phyloP scores from a whole-genome alignment of 2,888 invertebrate genomes.

The Malthinus seriepunctatus region DNA sequence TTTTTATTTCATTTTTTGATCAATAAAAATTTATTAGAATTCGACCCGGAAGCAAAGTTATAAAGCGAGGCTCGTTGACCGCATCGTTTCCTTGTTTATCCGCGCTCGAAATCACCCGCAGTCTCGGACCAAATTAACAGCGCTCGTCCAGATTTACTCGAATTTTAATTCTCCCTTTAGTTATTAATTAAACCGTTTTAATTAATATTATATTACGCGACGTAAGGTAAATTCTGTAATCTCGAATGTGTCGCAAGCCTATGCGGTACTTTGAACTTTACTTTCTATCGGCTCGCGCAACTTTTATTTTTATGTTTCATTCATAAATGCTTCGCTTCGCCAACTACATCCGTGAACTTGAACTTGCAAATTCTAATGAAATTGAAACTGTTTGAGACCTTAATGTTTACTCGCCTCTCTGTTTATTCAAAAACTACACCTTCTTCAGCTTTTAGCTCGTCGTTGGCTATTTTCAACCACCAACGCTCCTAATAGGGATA shows the following conservation, averaged over 20 bases:
- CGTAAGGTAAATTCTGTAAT: background rate
- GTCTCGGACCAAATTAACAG: conserved; percentile 28
- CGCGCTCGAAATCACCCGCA: conserved; percentile 38
- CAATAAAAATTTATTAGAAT: conserved; percentile 6
- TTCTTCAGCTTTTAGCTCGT: too few species aligned
- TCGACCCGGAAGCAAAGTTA: conserved; percentile 33
- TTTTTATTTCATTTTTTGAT: background rate
- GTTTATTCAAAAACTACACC: conserved; percentile 6
- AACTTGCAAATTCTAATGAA: conserved; percentile 54
- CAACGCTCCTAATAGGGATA: too few species aligned
- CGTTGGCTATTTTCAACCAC: too few species aligned
- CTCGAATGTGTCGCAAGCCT: background rate
- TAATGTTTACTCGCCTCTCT: too few species aligned
- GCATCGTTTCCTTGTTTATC: conserved; percentile 34
- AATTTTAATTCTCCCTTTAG: background rate
- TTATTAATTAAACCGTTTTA: background rate
- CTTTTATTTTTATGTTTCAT: conserved; percentile 42
- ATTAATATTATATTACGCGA: background rate
- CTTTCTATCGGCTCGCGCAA: conserved; percentile 47
- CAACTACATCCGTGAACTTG: conserved; percentile 54
- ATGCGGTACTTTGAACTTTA: conserved; percentile 37
- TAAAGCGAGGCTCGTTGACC: conserved; percentile 23
- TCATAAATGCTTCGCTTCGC: conserved; percentile 45
- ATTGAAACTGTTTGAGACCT: conserved; percentile 47
- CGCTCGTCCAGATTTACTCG: conserved; percentile 3